Percentiles rank a stretch among this genome's conserved stretches.
These are phyloP conservation scores for Oreochromis aureus DNA, from an alignment of 2,113 vertebrate genomes.

Conservation along the genomic window DNA sequence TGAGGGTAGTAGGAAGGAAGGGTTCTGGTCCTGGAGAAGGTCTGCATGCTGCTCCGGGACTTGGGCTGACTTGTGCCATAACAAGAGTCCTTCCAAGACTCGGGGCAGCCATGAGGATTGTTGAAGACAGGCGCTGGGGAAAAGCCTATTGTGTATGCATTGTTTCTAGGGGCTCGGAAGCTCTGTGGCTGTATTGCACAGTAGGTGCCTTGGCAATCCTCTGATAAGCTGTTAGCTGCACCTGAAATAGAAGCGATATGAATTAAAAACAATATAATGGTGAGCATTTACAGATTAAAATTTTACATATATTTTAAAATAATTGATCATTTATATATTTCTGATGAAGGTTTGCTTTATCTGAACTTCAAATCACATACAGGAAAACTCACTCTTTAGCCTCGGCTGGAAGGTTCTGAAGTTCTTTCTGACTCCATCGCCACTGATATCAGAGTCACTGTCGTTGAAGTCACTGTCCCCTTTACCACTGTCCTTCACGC, in stretches of 20 bases:
- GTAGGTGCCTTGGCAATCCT: conserved; percentile 49
- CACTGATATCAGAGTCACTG: conserved; percentile 66
- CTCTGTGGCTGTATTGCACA: conserved; percentile 45
- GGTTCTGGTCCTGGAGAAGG: conserved; percentile 51
- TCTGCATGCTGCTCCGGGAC: conserved; percentile 36
- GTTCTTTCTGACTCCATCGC: conserved; percentile 62
- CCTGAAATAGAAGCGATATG: conserved; percentile 43
- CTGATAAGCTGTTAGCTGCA: conserved; percentile 28
- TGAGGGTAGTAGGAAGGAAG: conserved; percentile 60
- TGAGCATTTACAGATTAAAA: background rate
- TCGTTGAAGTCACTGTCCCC: conserved; percentile 77
- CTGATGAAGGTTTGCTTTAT: background rate
- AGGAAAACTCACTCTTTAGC: conserved; percentile 43
- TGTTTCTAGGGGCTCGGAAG: conserved; percentile 36
- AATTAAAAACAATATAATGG: background rate
- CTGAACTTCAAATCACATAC: background rate
- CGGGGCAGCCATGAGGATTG: conserved; percentile 21
- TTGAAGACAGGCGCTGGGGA: conserved; percentile 47
- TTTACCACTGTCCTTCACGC: conserved; percentile 78
- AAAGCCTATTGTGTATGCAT: conserved; percentile 63
- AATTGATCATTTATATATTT: background rate
- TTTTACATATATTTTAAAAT: background rate
- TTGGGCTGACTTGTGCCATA: conserved; percentile 47
- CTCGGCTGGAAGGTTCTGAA: conserved; percentile 60
- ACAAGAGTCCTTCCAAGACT: conserved; percentile 47